These are phyloP conservation scores for Carposina sasakii DNA, from an alignment of 1,140 invertebrate genomes.

Conservation along the genomic window DNA sequence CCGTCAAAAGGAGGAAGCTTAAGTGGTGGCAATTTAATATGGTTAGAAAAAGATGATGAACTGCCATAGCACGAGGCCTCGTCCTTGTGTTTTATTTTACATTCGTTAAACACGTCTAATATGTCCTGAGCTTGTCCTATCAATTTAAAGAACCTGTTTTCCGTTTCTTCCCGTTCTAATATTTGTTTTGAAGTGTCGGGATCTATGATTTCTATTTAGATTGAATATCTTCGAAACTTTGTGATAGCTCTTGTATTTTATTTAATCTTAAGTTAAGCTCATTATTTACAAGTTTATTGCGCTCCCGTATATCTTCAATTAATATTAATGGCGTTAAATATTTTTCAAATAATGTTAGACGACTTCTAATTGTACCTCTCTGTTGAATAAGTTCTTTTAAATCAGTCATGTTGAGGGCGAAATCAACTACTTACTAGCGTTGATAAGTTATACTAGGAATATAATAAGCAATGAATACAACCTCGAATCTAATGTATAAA, in stretches of 20 bases:
- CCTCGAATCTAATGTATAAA: too few relatives aligned
- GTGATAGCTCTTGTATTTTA: not conserved
- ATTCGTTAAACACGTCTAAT: not conserved
- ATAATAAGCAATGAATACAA: too few relatives aligned
- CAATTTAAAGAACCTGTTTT: constrained; percentile 2
- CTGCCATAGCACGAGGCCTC: too few relatives aligned
- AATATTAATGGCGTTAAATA: constrained; percentile 1
- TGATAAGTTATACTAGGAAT: too few relatives aligned
- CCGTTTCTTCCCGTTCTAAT: not conserved
- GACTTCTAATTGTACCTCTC: not conserved
- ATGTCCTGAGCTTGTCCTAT: constrained; percentile 3
- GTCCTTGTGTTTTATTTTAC: not conserved
- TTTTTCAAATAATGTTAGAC: constrained; percentile 10
- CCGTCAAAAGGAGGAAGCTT: constrained; percentile 5
- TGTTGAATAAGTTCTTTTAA: constrained; percentile 3
- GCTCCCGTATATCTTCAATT: not conserved
- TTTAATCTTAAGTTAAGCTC: constrained; percentile 6
- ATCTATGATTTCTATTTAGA: constrained; percentile 3
- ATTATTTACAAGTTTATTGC: not conserved
- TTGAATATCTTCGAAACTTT: constrained; percentile 5
- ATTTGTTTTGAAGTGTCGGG: not conserved
- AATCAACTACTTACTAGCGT: constrained; percentile 1
- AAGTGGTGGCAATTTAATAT: constrained; percentile 1
- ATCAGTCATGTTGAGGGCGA: not conserved
- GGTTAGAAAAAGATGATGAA: not conserved